These are phyloP conservation scores for Rhopalosiphum padi DNA, from an alignment of 1,140 invertebrate genomes.

Conservation along the genomic window DNA sequence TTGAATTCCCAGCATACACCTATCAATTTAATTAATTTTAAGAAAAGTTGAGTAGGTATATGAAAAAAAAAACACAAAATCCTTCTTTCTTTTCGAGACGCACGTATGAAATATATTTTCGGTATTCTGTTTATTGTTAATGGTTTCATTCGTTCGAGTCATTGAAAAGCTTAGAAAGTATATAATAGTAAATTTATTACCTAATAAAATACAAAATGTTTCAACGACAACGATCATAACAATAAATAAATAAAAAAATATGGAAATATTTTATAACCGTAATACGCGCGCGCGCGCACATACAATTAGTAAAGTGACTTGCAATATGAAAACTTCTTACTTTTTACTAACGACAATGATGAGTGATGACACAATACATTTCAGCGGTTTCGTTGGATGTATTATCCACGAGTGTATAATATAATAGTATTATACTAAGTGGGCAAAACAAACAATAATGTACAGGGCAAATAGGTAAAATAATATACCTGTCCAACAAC, in stretches of 20 bases:
- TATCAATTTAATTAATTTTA: background rate
- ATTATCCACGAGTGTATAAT: background rate
- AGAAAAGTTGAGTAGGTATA: background rate
- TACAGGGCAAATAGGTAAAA: background rate
- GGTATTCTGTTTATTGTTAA: background rate
- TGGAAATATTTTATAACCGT: background rate
- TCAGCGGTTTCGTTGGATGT: background rate
- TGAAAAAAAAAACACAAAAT: background rate
- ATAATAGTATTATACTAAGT: background rate
- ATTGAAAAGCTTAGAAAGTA: background rate
- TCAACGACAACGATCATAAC: background rate
- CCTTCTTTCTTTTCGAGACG: background rate
- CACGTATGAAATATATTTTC: background rate
- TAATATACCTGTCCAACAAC: background rate
- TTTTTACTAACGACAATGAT: background rate
- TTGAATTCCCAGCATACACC: background rate
- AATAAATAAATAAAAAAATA: conserved; percentile 2
- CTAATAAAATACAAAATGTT: background rate
- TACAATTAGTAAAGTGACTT: background rate
- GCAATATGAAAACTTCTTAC: background rate
- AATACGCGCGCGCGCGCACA: background rate
- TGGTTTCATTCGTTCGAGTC: background rate
- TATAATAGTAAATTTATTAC: background rate
- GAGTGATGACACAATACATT: background rate
- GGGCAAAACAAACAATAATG: background rate